Conservation (phyloP, 2,113 vertebrate species). For the Lepus americanus region DNA sequence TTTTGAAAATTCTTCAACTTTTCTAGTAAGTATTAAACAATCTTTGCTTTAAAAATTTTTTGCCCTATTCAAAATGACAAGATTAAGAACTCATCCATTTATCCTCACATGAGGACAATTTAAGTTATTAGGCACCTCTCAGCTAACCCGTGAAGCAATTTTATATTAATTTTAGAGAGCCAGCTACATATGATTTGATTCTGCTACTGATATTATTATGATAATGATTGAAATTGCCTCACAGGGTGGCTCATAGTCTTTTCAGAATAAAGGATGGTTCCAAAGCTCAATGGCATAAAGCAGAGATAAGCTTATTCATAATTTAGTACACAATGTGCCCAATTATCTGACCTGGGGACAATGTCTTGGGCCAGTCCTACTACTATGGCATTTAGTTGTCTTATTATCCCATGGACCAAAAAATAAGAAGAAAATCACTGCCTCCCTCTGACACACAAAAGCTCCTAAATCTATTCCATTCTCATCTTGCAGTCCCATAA, state of each 20-base stretch:
- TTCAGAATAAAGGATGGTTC: constrained; percentile 65
- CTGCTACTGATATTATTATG: constrained; percentile 75
- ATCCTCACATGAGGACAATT: constrained; percentile 50
- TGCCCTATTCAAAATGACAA: constrained; percentile 42
- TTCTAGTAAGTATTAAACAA: constrained; percentile 64
- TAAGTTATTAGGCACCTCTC: constrained; percentile 61
- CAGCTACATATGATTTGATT: constrained; percentile 75
- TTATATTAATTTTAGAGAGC: constrained; percentile 78
- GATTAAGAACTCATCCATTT: constrained; percentile 55
- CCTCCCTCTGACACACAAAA: constrained; percentile 59
- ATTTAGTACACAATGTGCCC: constrained; percentile 64
- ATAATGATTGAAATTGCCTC: constrained; percentile 81
- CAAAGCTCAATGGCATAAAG: constrained; percentile 57
- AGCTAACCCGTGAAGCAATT: constrained; percentile 74
- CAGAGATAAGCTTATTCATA: constrained; percentile 61
- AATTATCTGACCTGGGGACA: constrained; percentile 69
- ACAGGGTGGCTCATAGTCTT: constrained; percentile 55
- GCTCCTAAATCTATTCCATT: background rate
- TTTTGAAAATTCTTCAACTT: constrained; percentile 62
- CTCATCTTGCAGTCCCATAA: background rate
- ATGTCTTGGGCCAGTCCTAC: constrained; percentile 53
- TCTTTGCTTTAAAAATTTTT: constrained; percentile 49
- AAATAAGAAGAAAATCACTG: constrained; percentile 63
- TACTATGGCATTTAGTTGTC: constrained; percentile 50
- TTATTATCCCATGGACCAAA: constrained; percentile 57